Conservation (phyloP, 92 coral and sea anemone genomes). For the Chrysogorgia sp. region DNA sequence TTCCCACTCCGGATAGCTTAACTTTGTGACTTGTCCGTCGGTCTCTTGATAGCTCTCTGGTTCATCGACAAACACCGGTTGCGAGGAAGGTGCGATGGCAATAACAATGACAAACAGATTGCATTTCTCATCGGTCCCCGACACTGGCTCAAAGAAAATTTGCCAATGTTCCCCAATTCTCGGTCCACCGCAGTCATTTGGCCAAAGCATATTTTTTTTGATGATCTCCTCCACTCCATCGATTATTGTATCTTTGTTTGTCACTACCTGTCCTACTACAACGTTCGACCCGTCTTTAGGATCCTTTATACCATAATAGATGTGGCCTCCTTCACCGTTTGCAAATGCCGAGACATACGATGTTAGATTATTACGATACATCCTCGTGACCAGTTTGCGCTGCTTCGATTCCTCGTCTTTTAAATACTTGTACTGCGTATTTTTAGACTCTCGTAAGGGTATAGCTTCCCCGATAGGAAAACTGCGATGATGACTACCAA, state of each 20-base stretch:
- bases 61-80: constrained; percentile 33
- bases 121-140: background rate
- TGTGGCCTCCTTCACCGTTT: constrained; percentile 53
- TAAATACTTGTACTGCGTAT: background rate
- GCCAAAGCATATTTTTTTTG: constrained; percentile 51
- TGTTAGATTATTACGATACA: background rate
- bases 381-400: background rate
- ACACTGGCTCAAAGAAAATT: constrained; percentile 52
- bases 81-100: constrained; percentile 29
- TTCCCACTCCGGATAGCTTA: constrained; percentile 44
- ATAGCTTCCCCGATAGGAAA: background rate
- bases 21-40: constrained; percentile 36
- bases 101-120: constrained; percentile 49
- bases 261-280: constrained; percentile 9
- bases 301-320: constrained; percentile 33
- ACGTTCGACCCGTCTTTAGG: too few species aligned
- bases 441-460: background rate
- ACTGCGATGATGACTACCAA: background rate
- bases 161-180: constrained; percentile 42
- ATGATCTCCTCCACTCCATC: constrained; percentile 23
- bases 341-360: constrained; percentile 60
- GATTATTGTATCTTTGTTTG: constrained; percentile 10
- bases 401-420: background rate
- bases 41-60: constrained; percentile 53
- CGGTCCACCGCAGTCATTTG: constrained; percentile 31